phyloP scores from a whole-genome alignment of 1,140 invertebrate genomes.

The Trichonephila clavata region DNA sequence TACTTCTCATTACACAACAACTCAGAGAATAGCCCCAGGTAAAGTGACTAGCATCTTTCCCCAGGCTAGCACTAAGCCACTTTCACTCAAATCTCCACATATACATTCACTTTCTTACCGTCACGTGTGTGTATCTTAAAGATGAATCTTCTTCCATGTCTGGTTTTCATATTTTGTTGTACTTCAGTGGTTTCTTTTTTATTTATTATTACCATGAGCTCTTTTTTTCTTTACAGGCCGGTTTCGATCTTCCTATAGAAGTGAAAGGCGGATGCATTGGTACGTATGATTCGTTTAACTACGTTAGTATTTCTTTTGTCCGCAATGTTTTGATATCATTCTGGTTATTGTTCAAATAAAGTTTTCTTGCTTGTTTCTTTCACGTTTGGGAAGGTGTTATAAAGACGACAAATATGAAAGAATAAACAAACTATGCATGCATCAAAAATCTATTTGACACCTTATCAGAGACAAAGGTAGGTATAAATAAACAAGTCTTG shows the following conservation, averaged over 20 bases:
- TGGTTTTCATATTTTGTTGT: background rate
- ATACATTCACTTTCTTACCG: background rate
- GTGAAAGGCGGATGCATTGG: conserved; percentile 90
- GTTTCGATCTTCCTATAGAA: conserved; percentile 89
- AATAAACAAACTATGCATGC: too few relatives aligned
- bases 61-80: conserved; percentile 33
- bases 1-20: conserved; percentile 66
- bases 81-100: background rate
- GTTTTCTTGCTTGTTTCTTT: too few relatives aligned
- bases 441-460: too few relatives aligned
- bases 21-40: background rate
- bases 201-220: background rate
- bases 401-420: too few relatives aligned
- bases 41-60: background rate
- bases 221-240: conserved; percentile 85
- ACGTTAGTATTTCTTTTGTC: background rate
- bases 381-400: too few relatives aligned
- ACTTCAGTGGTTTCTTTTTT: conserved; percentile 17
- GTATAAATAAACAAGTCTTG: too few relatives aligned
- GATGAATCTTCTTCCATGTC: conserved; percentile 26
- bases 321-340: too few relatives aligned
- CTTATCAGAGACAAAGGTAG: too few relatives aligned
- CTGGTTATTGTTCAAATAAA: too few relatives aligned
- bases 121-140: background rate
- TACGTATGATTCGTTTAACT: conserved; percentile 77